These are phyloP conservation scores for Zaprionus gabonicus DNA, from an alignment of 1,140 invertebrate genomes.

Conservation along the genomic window DNA sequence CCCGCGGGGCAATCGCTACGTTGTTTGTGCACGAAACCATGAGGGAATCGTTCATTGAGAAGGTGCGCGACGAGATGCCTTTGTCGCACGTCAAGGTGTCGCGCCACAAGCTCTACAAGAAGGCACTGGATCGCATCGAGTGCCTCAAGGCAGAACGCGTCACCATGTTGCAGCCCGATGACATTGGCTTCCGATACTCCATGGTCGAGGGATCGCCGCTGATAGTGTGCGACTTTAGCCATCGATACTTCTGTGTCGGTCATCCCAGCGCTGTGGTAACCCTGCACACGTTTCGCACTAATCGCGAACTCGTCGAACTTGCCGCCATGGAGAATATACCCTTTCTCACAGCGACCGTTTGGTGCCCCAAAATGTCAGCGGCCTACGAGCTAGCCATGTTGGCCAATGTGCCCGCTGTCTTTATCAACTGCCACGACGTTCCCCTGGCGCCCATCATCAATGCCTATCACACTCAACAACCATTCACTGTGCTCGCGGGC, in stretches of 20 bases:
- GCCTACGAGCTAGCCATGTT: constrained; percentile 55
- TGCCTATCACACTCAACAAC: neutral
- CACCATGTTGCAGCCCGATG: constrained; percentile 33
- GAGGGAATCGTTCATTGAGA: constrained; percentile 35
- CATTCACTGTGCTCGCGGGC: constrained; percentile 36
- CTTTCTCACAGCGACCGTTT: constrained; percentile 47
- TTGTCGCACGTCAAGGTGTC: constrained; percentile 46
- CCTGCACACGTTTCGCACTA: constrained; percentile 59
- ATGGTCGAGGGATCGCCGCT: constrained; percentile 53
- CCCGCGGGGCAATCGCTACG: constrained; percentile 24
- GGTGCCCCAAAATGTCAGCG: constrained; percentile 51
- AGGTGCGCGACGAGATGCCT: constrained; percentile 32
- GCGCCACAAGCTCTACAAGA: constrained; percentile 25
- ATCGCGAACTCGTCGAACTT: constrained; percentile 35
- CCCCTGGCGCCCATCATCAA: constrained; percentile 28
- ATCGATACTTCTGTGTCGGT: constrained; percentile 52
- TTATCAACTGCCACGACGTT: constrained; percentile 50
- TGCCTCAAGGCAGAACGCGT: constrained; percentile 54
- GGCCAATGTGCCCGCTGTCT: constrained; percentile 26
- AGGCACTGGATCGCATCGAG: constrained; percentile 25
- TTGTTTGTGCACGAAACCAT: constrained; percentile 66
- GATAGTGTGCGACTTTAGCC: constrained; percentile 54
- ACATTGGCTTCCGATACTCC: constrained; percentile 37
- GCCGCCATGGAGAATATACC: constrained; percentile 36
- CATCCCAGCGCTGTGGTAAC: constrained; percentile 56